Conservation (phyloP, 2,797 vertebrate genomes). For the Cirrhinus molitorella region DNA sequence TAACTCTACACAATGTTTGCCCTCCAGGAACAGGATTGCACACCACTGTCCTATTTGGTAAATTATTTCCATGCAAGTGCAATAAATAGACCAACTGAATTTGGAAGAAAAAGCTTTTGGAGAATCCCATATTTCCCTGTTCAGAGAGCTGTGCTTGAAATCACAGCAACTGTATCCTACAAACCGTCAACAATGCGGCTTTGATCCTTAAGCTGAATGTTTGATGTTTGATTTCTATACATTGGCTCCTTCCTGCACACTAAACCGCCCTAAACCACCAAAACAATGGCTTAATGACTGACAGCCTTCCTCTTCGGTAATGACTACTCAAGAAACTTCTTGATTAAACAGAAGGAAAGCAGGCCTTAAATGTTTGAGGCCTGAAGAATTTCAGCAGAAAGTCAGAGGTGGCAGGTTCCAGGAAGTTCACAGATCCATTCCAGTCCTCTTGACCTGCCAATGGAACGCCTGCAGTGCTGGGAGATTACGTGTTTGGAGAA, state of each 20-base stretch:
- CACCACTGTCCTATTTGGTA: not conserved
- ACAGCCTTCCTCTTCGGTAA: conserved; percentile 45
- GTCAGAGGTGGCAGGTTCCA: conserved; percentile 38
- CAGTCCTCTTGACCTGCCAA: conserved; percentile 50
- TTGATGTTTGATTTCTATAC: conserved; percentile 39
- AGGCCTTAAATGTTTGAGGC: conserved; percentile 43
- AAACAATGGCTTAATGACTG: conserved; percentile 50
- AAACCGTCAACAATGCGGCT: not conserved
- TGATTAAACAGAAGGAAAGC: conserved; percentile 51
- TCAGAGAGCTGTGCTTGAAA: not conserved
- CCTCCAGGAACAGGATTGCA: not conserved
- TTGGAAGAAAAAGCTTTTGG: not conserved
- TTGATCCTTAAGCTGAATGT: conserved; percentile 14
- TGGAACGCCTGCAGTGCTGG: conserved; percentile 49
- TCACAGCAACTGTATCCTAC: not conserved
- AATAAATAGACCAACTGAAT: not conserved
- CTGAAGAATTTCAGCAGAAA: conserved; percentile 39
- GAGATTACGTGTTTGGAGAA: conserved; percentile 53
- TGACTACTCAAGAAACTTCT: conserved; percentile 6
- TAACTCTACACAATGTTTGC: not conserved
- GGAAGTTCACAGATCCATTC: conserved; percentile 40
- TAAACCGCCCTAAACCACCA: not conserved
- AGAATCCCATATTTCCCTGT: not conserved
- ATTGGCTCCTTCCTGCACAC: conserved; percentile 3
- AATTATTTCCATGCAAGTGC: not conserved